Evolutionary conservation across 2,888 invertebrate species (phyloP).

Genomic region (Megaustenia siamemsis): DNA sequence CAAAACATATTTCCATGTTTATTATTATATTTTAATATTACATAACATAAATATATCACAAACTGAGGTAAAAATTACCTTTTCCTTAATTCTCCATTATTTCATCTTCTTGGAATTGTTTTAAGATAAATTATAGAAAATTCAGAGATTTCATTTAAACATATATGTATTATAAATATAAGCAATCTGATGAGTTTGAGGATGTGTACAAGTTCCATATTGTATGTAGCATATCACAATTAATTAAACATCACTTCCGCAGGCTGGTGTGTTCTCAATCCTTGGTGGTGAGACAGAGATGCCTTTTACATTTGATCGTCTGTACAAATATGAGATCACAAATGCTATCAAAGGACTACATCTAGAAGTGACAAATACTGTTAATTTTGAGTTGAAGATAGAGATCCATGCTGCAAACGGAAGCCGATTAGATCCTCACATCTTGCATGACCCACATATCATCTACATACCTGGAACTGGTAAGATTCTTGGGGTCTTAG

Average conservation of each 20-base stretch:
- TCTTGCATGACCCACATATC: constrained; percentile 43
- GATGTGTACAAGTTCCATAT: background rate
- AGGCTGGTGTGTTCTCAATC: constrained; percentile 51
- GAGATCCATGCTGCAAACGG: constrained; percentile 52
- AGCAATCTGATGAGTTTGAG: too few species aligned
- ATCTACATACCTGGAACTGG: constrained; percentile 50
- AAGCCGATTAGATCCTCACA: constrained; percentile 37
- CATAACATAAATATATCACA: too few species aligned
- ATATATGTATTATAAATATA: too few species aligned
- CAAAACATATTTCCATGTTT: too few species aligned
- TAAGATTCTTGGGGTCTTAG: too few species aligned
- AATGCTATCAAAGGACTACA: constrained; percentile 47
- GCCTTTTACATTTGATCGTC: constrained; percentile 54
- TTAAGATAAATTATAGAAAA: too few species aligned
- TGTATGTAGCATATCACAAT: background rate
- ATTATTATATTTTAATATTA: too few species aligned
- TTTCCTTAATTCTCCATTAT: too few species aligned
- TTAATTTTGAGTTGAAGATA: constrained; percentile 52
- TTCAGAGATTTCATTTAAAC: too few species aligned
- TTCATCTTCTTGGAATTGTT: too few species aligned
- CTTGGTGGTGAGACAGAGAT: constrained; percentile 54
- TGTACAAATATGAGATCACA: constrained; percentile 54
- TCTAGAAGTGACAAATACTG: constrained; percentile 49
- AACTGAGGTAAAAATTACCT: too few species aligned
- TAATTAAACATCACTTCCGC: background rate